Base-by-base conservation (phyloP, 2,113 vertebrate genomes). In the Pogonocichla stellata region DNA sequence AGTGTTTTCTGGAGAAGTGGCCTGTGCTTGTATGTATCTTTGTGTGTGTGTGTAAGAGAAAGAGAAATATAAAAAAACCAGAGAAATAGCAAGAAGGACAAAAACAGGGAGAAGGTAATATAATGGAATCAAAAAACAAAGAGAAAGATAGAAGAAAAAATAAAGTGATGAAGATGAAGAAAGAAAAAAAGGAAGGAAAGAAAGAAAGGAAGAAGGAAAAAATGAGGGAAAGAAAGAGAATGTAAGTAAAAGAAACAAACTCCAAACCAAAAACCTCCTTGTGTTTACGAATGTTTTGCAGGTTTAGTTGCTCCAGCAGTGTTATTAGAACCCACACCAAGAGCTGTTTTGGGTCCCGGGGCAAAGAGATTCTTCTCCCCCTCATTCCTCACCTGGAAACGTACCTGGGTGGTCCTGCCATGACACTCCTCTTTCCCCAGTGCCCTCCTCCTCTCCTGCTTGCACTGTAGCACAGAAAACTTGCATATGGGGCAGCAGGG, bases 281-380 rank as follows among this genome's bases (percentile, higher is more conserved):
- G 2, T 81, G 28, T 90, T 94, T 82, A 56, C 0, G 0, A 82
- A 70, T 23, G 4, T 75, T 90, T 86, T 80, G 50, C 24, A 70
- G 50, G 47, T 75, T 67, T 64, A 16, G 17, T 38, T 50, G 28
- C 54, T 86, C 50, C 42, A 51, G 56, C 56, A 86, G 19, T 33
- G 33, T 20, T 94, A 57, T 73, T 72, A 91, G 47, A 82, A 78
- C 90, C 78, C 50, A 88, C 80, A 80, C 72, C 20, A 88, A 93
- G 83, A 86, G 24, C 5, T 97, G 94, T 95, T 97, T 97, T 93
- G 95, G 60, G 88, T 97, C 95, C 96, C 8, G 91, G 65, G 94
- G 96, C 96, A 93, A 96, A 83, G 1, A 82, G 43, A 58, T 75
- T 95, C 73, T 90, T 93, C 92, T 92, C 88, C 75, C 82, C 82